Evolutionary conservation across 2,113 vertebrate genomes (phyloP).

Genomic region (Ramphastos sulfuratus): DNA sequence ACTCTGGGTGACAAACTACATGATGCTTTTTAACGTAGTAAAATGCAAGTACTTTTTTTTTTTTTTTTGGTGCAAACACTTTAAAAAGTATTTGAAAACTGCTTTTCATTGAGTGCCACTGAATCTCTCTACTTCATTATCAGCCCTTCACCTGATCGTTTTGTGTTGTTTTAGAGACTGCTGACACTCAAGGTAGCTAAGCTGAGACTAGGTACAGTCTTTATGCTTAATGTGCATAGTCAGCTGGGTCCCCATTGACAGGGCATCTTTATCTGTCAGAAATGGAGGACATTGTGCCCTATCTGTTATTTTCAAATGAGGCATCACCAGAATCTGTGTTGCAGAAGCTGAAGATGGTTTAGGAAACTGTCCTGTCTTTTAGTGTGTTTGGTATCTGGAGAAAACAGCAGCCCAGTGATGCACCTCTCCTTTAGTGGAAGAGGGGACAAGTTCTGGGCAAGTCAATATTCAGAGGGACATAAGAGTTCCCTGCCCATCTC

Average conservation of each 20-base stretch:
- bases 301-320: not conserved
- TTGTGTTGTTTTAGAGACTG: not conserved
- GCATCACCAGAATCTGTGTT: not conserved
- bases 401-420: too few relatives aligned
- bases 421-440: not conserved
- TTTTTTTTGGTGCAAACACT: not conserved
- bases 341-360: not conserved
- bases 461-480: not conserved
- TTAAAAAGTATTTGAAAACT: not conserved
- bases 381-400: not conserved
- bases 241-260: not conserved
- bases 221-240: not conserved
- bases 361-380: not conserved
- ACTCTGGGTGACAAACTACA: not conserved
- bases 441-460: not conserved
- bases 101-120: not conserved
- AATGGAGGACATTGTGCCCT: accelerated
- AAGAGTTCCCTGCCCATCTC: not conserved
- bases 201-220: not conserved
- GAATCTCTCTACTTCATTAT: not conserved
- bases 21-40: not conserved
- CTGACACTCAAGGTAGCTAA: not conserved
- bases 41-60: not conserved
- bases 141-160: not conserved
- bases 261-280: not conserved